A percentile compares a stretch with the other conserved stretches of the same genome.
phyloP scores from a whole-genome alignment of 2,113 vertebrate species.

The Tachycineta bicolor region DNA sequence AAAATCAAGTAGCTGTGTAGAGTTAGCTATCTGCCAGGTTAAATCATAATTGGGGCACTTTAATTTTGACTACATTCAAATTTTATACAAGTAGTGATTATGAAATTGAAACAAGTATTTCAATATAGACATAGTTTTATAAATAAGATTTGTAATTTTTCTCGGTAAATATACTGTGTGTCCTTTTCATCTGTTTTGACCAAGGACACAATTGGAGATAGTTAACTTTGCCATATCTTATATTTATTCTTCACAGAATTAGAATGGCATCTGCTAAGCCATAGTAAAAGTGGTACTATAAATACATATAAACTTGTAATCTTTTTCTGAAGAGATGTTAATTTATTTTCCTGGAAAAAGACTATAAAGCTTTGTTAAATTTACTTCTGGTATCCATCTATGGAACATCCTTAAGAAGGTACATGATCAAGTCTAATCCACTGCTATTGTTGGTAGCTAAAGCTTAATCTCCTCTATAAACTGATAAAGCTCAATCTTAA shows the following conservation, averaged over 20 bases:
- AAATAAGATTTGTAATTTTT: neutral
- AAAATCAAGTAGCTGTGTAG: neutral
- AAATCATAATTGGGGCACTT: neutral
- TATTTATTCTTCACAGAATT: neutral
- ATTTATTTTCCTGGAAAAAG: neutral
- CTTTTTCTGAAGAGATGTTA: neutral
- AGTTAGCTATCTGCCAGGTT: neutral
- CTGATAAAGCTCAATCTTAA: conserved; percentile 20
- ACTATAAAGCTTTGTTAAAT: neutral
- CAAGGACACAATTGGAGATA: neutral
- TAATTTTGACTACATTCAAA: neutral
- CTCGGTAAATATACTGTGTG: neutral
- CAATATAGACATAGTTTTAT: neutral
- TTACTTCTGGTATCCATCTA: neutral
- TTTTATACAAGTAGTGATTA: neutral
- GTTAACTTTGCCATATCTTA: neutral
- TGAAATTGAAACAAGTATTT: neutral
- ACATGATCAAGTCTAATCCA: neutral
- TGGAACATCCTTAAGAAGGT: neutral
- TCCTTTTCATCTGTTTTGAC: neutral
- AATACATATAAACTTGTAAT: neutral
- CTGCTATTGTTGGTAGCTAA: conserved; percentile 41
- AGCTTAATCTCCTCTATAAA: conserved; percentile 51
- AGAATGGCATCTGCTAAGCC: neutral
- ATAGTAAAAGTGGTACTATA: neutral